These are phyloP conservation scores for Sphenodon punctatus DNA, from an alignment of 2,797 vertebrate genomes.

Conservation along the genomic window DNA sequence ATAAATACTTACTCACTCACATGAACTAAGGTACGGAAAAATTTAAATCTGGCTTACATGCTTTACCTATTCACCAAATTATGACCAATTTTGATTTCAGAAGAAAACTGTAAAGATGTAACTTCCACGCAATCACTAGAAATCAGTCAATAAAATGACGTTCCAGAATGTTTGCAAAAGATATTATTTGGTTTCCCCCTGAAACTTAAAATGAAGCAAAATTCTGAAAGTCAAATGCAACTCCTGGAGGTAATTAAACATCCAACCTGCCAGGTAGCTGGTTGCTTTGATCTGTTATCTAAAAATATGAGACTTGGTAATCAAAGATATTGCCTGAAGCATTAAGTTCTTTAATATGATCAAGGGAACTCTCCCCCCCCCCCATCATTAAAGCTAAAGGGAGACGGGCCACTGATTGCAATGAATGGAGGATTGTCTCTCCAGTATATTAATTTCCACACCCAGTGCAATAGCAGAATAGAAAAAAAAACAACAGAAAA, in stretches of 20 bases:
- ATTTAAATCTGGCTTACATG: background rate
- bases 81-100: background rate
- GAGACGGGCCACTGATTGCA: too few species aligned
- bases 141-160: background rate
- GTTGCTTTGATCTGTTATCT: background rate
- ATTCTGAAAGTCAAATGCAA: constrained; percentile 15
- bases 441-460: too few species aligned
- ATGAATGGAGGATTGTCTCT: too few species aligned
- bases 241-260: background rate
- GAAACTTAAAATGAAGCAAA: background rate
- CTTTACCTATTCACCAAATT: background rate
- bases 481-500: background rate
- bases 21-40: too few species aligned
- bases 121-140: background rate
- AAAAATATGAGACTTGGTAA: background rate
- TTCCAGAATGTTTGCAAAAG: background rate
- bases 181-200: background rate
- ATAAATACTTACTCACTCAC: too few species aligned
- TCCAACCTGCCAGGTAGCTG: background rate
- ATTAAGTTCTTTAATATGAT: background rate
- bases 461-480: too few species aligned
- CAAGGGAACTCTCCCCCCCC: background rate
- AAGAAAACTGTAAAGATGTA: background rate
- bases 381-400: background rate
- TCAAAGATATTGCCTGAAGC: background rate